Percentiles rank a stretch among this genome's conserved stretches.
These are phyloP conservation scores for Parnassius glacialis DNA, from an alignment of 2,888 invertebrate genomes.

Conservation along the genomic window DNA sequence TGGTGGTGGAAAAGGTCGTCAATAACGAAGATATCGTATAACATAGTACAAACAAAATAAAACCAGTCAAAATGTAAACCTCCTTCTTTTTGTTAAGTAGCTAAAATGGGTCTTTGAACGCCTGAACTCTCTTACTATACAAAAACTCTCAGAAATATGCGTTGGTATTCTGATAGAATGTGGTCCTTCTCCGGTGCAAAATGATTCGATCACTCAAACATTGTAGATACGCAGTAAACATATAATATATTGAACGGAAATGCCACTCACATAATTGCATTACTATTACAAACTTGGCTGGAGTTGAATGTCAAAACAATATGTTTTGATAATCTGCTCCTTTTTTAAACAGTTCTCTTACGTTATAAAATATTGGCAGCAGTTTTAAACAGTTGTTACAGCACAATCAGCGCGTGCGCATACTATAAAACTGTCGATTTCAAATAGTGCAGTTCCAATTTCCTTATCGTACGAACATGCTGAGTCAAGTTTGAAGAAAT, in stretches of 20 bases:
- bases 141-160: no score
- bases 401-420: neutral
- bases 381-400: slow-evolving; percentile 6
- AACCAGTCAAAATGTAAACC: no score
- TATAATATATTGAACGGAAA: neutral
- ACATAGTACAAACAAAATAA: no score
- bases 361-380: slow-evolving; percentile 3
- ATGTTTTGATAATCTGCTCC: neutral
- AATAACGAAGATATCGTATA: no score
- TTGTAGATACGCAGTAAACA: no score
- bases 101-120: no score
- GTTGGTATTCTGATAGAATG: no score
- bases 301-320: slow-evolving; percentile 3
- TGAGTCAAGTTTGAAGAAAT: neutral
- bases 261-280: neutral
- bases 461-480: neutral
- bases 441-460: neutral
- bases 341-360: slow-evolving; percentile 9
- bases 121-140: no score
- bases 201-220: no score
- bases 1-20: no score
- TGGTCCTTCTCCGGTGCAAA: no score
- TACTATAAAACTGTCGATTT: neutral
- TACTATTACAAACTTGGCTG: neutral
- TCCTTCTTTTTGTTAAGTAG: no score